Evolutionary conservation across 2,797 vertebrate genomes (phyloP), one percentile per base, ranked within the genome.

Genomic region (Xenops minutus): DNA sequence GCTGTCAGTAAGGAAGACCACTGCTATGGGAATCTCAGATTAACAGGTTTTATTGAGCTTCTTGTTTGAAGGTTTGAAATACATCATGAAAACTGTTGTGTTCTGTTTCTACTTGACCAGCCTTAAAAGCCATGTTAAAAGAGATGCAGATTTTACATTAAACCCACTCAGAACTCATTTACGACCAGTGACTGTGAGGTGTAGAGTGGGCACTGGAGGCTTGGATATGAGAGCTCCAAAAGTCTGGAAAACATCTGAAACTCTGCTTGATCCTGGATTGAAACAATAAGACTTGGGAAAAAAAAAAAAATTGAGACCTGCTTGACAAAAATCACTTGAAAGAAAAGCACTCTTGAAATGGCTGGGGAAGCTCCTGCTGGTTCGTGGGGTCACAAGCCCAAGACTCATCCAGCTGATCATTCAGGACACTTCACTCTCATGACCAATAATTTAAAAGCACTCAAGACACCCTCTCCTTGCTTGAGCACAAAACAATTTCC

Each of bases 221-320:
- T 56, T 68, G 37, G 63, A 26, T 9, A 4, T 29, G n/a, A 64
- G n/a, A 64, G 5, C 19, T 59, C 14, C 17, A 48, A 2, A 72
- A 39, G 27, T 12, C 59, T 76, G 55, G 27, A 48, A 88, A 76
- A 79, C 12, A 41, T 7, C 2, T 13, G 12, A 72, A 52, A 56
- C 1, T 48, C 16, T 36, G 30, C 6, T 4, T 34, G 17, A 52
- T n/a, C 58, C 26, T 44, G 24, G 69, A 16, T 0, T 46, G 43
- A 73, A 84, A 52, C 7, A 58, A 49, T 32, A 26, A 30, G 7
- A 49, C 2, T 23, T 89, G 7, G 37, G 8, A 23, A 34, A 55
- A 69, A 24, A 29, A 8, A 15, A n/a, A 55, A 64, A 24, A 10
- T 3, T 21, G 21, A 88, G 9, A 34, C 0, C 0, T 20, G 2